Base-by-base conservation (phyloP, 2,797 vertebrate species). In the Mallotus villosus region DNA sequence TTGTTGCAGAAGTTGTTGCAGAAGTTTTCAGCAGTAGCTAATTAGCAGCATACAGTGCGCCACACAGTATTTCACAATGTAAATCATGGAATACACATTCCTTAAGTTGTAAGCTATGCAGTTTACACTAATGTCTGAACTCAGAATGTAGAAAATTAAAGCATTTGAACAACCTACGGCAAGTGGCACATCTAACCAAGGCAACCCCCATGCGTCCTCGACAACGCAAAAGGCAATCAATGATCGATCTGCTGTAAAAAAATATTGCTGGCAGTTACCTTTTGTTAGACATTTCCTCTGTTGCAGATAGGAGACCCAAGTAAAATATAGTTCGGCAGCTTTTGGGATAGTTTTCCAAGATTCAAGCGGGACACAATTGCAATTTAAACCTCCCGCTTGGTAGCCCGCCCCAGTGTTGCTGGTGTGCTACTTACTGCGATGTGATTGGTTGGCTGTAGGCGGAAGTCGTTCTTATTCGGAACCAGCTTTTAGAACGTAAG, bases 241-340 rank as follows among this genome's bases (percentile, higher is more conserved):
- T 49, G 14, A 2, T 8, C 6, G 19, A 55, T 55, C 51, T 4
- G 4, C 51, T 55, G 51, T n/a, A 55, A n/a, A 55, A 16, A 17
- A 55, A 55, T 5, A 55, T 55, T n/a, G 19, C 51, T 0, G 51
- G 0, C 64, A 46, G 41, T 1, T 74, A 90, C 89, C 85, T 84
- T 59, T 82, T 63, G 59, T 64, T 3, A 1, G 78, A 51, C 82
- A 82, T 86, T 22, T 76, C 65, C 59, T 70, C 61, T 24, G 25
- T 29, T 67, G 25, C 7, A 59, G 21, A 34, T 16, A 5, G 7
- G 4, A 58, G 22, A 34, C 21, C 19, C 34, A 8, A 2, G 66
- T 29, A 27, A 24, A 57, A 34, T 32, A 49, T 21, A 29, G 55
- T 32, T 5, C 66, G 49, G n/a, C 29, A 5, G 9, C 53, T 32